Evolutionary conservation across 2,797 vertebrate species (phyloP), one percentile per base, ranked within the genome.

Genomic region (Sphenodon punctatus): DNA sequence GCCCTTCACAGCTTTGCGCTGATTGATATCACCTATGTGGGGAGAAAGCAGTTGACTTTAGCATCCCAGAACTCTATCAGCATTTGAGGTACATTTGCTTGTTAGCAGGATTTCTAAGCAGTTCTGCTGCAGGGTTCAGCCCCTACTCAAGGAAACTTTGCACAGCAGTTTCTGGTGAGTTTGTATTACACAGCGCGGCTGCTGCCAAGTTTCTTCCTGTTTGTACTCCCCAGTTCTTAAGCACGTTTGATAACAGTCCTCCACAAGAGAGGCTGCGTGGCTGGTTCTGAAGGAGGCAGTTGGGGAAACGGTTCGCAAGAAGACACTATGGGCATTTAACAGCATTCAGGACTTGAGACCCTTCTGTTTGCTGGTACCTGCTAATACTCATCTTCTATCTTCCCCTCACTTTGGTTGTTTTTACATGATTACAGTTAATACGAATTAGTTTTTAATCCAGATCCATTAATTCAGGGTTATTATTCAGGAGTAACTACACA

Each of bases 131-230:
- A 11, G 3, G 41, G 39, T 41, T 34, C 0, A 0, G 8, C 10
- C 49, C 43, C 55, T 88, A 72, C 42, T 53, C 48, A 53, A 32
- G 4, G n/a, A 36, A 66, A 10, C 77, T 77, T 81, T 49, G 39
- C 15, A 34, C 36, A 19, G 4, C 42, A 8, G 65, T 7, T 1
- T 27, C 71, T 0, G 4, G 14, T 55, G 76, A 88, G 76, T 80
- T 88, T 66, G 64, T 30, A 71, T 85, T 58, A 7, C 23, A 7
- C 60, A 66, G 78, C 86, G 76, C 66, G 86, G 86, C 66, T 56
- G 63, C 85, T 85, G 78, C 74, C 74, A 72, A 85, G 75, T 91
- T 86, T 73, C 87, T 92, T 91, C 87, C 87, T 89, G 87, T 89
- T 91, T 85, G 56, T 88, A 63, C 85, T 89, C 49, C 71, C 83